Conservation (phyloP, 2,113 vertebrate genomes). For the Aegithalos caudatus region DNA sequence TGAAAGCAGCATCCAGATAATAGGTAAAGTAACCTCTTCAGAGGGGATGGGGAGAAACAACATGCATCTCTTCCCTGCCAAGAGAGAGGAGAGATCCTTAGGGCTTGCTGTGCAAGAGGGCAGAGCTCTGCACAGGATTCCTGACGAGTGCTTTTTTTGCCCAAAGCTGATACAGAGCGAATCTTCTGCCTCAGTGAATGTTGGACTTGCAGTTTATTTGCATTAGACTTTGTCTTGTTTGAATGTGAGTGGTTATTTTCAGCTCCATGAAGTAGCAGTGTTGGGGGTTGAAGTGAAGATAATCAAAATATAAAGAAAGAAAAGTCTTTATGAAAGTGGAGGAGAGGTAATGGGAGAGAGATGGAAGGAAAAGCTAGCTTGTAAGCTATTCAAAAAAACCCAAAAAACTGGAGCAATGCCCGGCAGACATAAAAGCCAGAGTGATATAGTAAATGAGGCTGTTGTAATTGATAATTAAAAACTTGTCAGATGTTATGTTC, state of each 20-base stretch:
- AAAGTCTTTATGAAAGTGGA: neutral
- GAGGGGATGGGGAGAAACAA: neutral
- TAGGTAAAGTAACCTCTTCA: neutral
- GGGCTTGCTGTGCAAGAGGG: neutral
- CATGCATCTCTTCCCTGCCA: neutral
- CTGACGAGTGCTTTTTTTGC: neutral
- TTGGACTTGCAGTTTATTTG: neutral
- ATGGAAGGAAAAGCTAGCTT: neutral
- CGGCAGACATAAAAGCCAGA: neutral
- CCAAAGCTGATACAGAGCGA: neutral
- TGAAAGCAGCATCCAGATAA: neutral
- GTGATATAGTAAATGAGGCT: neutral
- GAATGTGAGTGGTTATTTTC: neutral
- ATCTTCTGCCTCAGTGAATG: neutral
- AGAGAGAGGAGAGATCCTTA: neutral
- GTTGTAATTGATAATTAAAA: neutral
- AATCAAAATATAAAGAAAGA: neutral
- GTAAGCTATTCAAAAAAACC: neutral
- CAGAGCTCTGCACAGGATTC: neutral
- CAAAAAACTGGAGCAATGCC: neutral
- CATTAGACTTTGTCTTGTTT: neutral
- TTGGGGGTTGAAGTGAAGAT: neutral
- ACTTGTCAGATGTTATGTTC: neutral
- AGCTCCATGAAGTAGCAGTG: neutral
- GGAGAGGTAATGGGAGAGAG: neutral